Evolutionary conservation across 1,140 invertebrate genomes (phyloP).

Genomic region (Scaptodrosophila lebanonensis): DNA sequence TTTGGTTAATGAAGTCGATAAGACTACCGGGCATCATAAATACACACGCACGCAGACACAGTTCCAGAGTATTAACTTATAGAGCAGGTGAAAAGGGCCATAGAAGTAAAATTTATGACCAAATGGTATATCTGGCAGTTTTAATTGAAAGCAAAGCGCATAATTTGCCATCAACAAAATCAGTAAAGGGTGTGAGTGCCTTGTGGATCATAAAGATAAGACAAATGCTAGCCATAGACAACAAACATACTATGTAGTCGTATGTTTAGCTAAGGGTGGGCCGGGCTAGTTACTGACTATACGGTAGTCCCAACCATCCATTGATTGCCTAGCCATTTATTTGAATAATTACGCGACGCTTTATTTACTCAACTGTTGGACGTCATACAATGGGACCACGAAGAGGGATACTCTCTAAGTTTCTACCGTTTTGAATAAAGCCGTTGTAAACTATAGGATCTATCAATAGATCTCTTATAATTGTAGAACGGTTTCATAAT

Average conservation of each 20-base stretch:
- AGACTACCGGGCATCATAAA: slow-evolving; percentile 63
- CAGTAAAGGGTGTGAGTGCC: background rate
- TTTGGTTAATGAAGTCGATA: slow-evolving; percentile 70
- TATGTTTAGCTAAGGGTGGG: slow-evolving; percentile 2
- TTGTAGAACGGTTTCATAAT: too few relatives aligned
- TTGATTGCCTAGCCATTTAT: slow-evolving; percentile 54
- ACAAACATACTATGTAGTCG: slow-evolving; percentile 6
- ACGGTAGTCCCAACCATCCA: slow-evolving; percentile 41
- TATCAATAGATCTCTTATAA: too few relatives aligned
- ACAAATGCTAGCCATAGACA: slow-evolving; percentile 1
- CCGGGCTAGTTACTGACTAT: slow-evolving; percentile 20
- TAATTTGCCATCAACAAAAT: slow-evolving; percentile 63
- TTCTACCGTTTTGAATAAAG: too few relatives aligned
- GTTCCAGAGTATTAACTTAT: slow-evolving; percentile 2
- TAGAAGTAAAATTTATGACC: slow-evolving; percentile 68
- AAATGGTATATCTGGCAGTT: slow-evolving; percentile 54
- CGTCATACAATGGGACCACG: slow-evolving; percentile 16
- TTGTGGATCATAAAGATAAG: slow-evolving; percentile 14
- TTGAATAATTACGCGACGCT: slow-evolving; percentile 41
- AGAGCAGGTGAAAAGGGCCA: slow-evolving; percentile 1
- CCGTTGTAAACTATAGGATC: too few relatives aligned
- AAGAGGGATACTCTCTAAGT: too few relatives aligned
- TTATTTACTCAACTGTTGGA: background rate
- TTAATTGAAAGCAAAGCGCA: slow-evolving; percentile 71
- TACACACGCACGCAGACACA: slow-evolving; percentile 11